These are phyloP conservation scores for Calycopis cecrops DNA, from an alignment of 1,140 invertebrate genomes.

Conservation along the genomic window DNA sequence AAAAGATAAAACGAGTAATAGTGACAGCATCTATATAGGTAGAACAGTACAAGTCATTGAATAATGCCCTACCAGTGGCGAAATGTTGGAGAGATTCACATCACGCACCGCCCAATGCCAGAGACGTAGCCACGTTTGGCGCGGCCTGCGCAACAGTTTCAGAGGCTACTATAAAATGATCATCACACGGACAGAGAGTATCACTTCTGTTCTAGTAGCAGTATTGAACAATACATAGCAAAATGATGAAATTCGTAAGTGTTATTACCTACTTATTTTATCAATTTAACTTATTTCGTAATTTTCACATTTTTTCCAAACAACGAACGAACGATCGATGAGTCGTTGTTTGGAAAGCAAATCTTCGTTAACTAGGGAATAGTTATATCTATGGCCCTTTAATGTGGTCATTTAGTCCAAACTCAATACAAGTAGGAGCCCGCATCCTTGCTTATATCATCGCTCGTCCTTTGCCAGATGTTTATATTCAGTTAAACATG, in stretches of 20 bases:
- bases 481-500: too few species aligned
- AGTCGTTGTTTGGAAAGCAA: too few species aligned
- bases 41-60: neutral
- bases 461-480: too few species aligned
- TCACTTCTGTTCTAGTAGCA: constrained; percentile 42
- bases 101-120: constrained; percentile 60
- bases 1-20: too few species aligned
- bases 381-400: too few species aligned
- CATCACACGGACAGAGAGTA: constrained; percentile 23
- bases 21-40: too few species aligned
- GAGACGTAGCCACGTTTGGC: constrained; percentile 38
- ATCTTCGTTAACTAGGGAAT: too few species aligned
- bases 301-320: neutral
- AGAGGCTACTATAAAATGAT: constrained; percentile 45
- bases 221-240: constrained; percentile 40
- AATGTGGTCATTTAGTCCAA: too few species aligned
- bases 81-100: constrained; percentile 40
- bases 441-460: too few species aligned
- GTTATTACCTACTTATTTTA: neutral
- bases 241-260: constrained; percentile 69
- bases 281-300: neutral
- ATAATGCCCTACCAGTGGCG: constrained; percentile 19
- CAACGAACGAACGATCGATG: too few species aligned
- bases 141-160: constrained; percentile 33
- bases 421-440: too few species aligned